Evolutionary conservation across 2,113 vertebrate species (phyloP), one percentile per base, ranked within the genome.

Genomic region (Oncorhynchus clarkii): DNA sequence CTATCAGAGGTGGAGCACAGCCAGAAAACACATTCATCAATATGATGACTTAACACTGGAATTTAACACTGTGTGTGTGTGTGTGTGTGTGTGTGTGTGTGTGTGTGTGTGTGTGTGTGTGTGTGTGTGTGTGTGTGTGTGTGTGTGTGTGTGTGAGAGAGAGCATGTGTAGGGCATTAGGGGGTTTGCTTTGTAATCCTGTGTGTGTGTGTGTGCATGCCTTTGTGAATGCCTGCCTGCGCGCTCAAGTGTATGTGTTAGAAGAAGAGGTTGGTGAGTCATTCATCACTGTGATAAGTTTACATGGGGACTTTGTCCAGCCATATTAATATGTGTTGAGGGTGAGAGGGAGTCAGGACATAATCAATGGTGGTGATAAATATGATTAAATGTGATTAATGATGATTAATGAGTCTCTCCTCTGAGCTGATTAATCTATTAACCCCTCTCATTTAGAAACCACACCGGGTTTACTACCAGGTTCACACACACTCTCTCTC

Each of bases 351-450:
- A 91, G 90, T 84, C 80, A 31, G 87, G 81, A 89, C 87, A 87
- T 91, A 93, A 93, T 93, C 92, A 92, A 94, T 94, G 92, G 91
- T 79, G 87, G 91, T 90, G 92, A 92, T 93, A 93, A 92, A 93
- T 92, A 93, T 92, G 92, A 93, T 93, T 93, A 91, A 90, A 92
- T 88, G 87, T 91, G 90, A 91, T 92, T 88, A 91, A 92, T 89
- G 88, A 86, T 91, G 92, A 94, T 93, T 92, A 92, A 93, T 89
- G 89, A 88, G 87, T 85, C 86, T 78, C 83, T 87, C 78, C 71
- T 91, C 90, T 89, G 78, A 79, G 82, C 82, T 75, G 74, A 84
- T 86, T 48, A 74, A 45, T 22, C 76, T 77, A 85, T 87, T 89
- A 81, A 75, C 73, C 75, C 81, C 81, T 80, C 83, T 81, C 84